A percentile compares a stretch with the other conserved stretches of the same genome.
Evolutionary conservation across 1,140 invertebrate species (phyloP).

Genomic region (Diabrotica undecimpunctata): DNA sequence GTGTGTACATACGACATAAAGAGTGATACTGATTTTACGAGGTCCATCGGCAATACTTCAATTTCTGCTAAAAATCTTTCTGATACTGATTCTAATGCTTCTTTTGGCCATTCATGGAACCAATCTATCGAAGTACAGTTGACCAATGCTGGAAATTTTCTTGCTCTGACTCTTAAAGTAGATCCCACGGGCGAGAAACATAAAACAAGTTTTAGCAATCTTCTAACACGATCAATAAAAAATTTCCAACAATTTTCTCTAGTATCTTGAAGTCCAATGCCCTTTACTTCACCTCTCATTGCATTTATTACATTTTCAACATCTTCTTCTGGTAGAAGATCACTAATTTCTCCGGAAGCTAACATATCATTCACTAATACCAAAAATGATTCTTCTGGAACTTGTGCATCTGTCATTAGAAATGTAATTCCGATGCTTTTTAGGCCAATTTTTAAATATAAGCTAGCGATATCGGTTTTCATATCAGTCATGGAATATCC

Average conservation of each 20-base stretch:
- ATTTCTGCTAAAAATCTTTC: constrained; percentile 76
- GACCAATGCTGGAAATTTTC: constrained; percentile 92
- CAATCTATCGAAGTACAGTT: constrained; percentile 92
- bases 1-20: constrained; percentile 92
- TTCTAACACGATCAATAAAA: constrained; percentile 86
- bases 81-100: constrained; percentile 87
- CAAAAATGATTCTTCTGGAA: constrained; percentile 85
- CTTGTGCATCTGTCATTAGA: constrained; percentile 91
- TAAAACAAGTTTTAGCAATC: constrained; percentile 72
- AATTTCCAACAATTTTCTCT: constrained; percentile 94
- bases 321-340: constrained; percentile 88
- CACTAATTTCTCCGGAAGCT: constrained; percentile 90
- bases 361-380: constrained; percentile 92
- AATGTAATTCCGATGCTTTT: constrained; percentile 86
- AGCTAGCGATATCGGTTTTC: constrained; percentile 73
- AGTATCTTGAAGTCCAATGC: constrained; percentile 75
- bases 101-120: constrained; percentile 95
- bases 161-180: constrained; percentile 75
- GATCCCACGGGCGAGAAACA: constrained; percentile 91
- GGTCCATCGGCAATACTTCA: constrained; percentile 58
- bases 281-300: constrained; percentile 83
- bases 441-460: constrained; percentile 84
- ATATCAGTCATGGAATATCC: constrained; percentile 83
- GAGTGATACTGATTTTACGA: constrained; percentile 65
- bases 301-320: constrained; percentile 81